Evolutionary conservation across 2,113 vertebrate species (phyloP).

Genomic region (Sinocyclocheilus rhinocerous): DNA sequence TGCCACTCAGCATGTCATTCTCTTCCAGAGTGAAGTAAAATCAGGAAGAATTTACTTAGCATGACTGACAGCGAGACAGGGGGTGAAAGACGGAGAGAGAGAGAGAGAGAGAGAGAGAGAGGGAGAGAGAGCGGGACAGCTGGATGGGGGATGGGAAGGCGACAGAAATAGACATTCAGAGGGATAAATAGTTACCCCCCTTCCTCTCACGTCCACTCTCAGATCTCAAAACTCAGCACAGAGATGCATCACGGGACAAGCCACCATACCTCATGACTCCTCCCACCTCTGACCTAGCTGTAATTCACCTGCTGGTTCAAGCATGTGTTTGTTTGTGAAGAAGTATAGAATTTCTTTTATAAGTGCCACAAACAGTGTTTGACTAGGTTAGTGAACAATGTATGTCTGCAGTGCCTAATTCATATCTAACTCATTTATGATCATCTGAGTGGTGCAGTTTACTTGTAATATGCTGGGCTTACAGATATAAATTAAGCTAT

Average conservation of each 20-base stretch:
- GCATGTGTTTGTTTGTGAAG: slow-evolving; percentile 42
- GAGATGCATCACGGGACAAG: slow-evolving; percentile 55
- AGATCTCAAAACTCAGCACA: slow-evolving; percentile 66
- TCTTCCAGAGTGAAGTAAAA: slow-evolving; percentile 52
- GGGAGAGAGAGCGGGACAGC: slow-evolving; percentile 70
- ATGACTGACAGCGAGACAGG: slow-evolving; percentile 61
- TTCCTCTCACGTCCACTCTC: slow-evolving; percentile 62
- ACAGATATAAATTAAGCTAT: neutral
- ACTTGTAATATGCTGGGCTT: slow-evolving; percentile 26
- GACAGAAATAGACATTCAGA: slow-evolving; percentile 79
- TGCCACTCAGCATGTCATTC: slow-evolving; percentile 45
- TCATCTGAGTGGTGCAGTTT: neutral
- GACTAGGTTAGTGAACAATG: no score
- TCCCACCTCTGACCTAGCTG: slow-evolving; percentile 29
- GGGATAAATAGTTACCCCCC: slow-evolving; percentile 76
- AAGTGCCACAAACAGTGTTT: no score
- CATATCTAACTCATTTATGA: slow-evolving; percentile 19
- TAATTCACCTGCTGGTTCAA: slow-evolving; percentile 57
- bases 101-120: slow-evolving; percentile 39
- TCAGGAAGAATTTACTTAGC: slow-evolving; percentile 71
- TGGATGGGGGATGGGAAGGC: slow-evolving; percentile 75
- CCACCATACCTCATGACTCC: slow-evolving; percentile 35
- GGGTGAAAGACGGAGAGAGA: slow-evolving; percentile 41
- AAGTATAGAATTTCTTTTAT: neutral
- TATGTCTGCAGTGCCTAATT: no score